A percentile compares a stretch with the other conserved stretches of the same genome.
phyloP scores from a whole-genome alignment of 2,113 vertebrate genomes.

The Indicator indicator region DNA sequence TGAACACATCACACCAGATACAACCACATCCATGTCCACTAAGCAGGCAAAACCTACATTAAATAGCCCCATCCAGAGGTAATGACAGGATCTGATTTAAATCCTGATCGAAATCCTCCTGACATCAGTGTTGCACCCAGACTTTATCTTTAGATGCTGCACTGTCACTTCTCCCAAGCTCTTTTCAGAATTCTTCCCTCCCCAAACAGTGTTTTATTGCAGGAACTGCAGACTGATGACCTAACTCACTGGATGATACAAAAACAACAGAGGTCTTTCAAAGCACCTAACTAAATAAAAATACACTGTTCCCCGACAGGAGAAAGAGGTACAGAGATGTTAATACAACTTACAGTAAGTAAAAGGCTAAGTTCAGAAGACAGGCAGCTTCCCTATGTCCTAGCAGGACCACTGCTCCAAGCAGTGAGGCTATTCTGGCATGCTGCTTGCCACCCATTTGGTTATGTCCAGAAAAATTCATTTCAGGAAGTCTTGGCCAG shows the following conservation, averaged over 20 bases:
- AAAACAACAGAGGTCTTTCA: conserved; percentile 43
- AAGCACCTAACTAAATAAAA: conserved; percentile 50
- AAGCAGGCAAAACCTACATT: neutral
- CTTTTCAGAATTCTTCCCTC: neutral
- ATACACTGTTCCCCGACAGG: conserved; percentile 10
- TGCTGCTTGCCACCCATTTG: neutral
- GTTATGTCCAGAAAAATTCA: neutral
- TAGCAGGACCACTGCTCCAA: conserved; percentile 9
- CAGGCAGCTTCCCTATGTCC: conserved; percentile 36
- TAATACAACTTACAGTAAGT: conserved; percentile 37
- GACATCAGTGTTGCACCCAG: neutral
- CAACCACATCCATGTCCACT: neutral
- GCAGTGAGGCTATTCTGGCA: neutral
- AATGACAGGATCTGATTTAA: no score
- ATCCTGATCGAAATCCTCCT: neutral
- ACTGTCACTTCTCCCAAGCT: conserved; percentile 18
- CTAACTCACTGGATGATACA: neutral
- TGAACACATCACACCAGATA: neutral
- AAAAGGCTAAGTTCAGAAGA: conserved; percentile 25
- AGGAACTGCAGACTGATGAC: neutral
- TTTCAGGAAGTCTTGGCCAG: neutral
- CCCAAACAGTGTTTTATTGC: neutral
- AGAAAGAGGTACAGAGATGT: conserved; percentile 42
- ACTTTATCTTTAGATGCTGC: neutral
- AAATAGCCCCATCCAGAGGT: neutral